Evolutionary conservation across 2,888 invertebrate species (phyloP), one percentile per base, ranked within the genome.

Genomic region (Electrophaes corylata): DNA sequence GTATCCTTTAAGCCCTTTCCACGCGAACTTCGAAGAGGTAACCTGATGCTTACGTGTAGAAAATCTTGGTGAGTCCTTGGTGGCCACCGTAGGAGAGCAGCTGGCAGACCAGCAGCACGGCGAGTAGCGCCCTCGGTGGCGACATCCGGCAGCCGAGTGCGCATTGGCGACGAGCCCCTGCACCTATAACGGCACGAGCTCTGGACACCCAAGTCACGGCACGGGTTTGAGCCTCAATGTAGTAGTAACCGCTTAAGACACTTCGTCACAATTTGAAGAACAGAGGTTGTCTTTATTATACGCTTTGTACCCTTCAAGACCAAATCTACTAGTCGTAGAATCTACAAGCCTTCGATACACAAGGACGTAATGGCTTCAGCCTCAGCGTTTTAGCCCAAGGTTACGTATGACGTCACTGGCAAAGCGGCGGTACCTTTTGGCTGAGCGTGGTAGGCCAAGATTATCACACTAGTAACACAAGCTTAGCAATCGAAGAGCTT

Each of bases 31-130:
- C 10, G 26, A 10, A 29, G 26, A 20, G 20, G 3, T 29, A 29
- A 29, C 10, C 26, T 29, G 19, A 53, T 55, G 56, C 88, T 91
- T 89, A 91, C 91, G 87, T 90, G 86, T 83, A 90, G 66, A 91
- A 91, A 84, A 90, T 87, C 84, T 90, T 89, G 88, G 90, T 90
- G 84, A 90, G 91, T 81, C 90, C 89, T 82, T 91, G 91, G 86
- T 91, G 91, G 81, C 90, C 91, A 81, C 90, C 90, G 86, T 89
- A 89, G 62, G 89, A 87, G 67, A 91, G 85, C 79, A 91, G 84
- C 79, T 91, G 91, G 75, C 84, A 90, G 64, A 91, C 79, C 70
- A 91, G 86, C 69, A 91, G 84, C 71, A 76, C 83, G 81, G 90
- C 90, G 72, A 91, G 88, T 81, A 91, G 79, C 83, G 91, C 91